A percentile compares a stretch with the other conserved stretches of the same genome.
These are phyloP conservation scores for Meteorus sp. DNA, from an alignment of 1,140 invertebrate species.

Conservation along the genomic window DNA sequence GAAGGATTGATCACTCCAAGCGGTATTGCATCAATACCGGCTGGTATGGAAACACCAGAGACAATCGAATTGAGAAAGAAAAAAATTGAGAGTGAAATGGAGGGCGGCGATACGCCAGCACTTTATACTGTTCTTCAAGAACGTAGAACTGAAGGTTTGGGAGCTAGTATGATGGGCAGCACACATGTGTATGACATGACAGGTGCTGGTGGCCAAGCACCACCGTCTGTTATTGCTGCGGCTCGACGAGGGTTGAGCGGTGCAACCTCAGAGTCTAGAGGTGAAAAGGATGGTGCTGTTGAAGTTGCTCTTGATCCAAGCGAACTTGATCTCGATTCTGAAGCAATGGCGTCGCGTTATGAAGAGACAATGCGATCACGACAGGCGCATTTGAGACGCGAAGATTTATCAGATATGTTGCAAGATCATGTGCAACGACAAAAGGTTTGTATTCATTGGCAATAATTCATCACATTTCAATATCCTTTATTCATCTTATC, in stretches of 20 bases:
- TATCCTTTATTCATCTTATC: conserved; percentile 29
- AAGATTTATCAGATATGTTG: conserved; percentile 98
- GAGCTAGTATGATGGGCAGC: conserved; percentile 97
- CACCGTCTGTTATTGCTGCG: conserved; percentile 58
- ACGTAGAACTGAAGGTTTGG: conserved; percentile 86
- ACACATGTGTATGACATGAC: conserved; percentile 95
- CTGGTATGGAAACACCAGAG: conserved; percentile 96
- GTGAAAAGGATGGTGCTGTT: conserved; percentile 72
- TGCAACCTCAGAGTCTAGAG: conserved; percentile 43
- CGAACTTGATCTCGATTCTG: conserved; percentile 93
- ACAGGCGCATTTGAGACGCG: conserved; percentile 83
- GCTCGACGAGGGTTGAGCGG: conserved; percentile 51
- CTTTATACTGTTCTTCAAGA: conserved; percentile 94
- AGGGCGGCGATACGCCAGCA: conserved; percentile 88
- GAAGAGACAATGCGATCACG: conserved; percentile 94
- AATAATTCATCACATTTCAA: conserved; percentile 18
- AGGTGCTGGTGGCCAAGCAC: conserved; percentile 63
- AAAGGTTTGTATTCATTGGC: conserved; percentile 64
- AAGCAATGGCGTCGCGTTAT: conserved; percentile 94
- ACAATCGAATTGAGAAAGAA: conserved; percentile 97
- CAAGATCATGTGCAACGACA: conserved; percentile 96
- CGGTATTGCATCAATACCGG: conserved; percentile 91
- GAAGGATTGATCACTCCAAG: conserved; percentile 94
- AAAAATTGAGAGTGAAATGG: conserved; percentile 96
- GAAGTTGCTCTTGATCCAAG: conserved; percentile 96